A percentile compares a stretch with the other conserved stretches of the same genome.
Evolutionary conservation across 2,113 vertebrate genomes (phyloP).

Genomic region (Micronisus gabar): DNA sequence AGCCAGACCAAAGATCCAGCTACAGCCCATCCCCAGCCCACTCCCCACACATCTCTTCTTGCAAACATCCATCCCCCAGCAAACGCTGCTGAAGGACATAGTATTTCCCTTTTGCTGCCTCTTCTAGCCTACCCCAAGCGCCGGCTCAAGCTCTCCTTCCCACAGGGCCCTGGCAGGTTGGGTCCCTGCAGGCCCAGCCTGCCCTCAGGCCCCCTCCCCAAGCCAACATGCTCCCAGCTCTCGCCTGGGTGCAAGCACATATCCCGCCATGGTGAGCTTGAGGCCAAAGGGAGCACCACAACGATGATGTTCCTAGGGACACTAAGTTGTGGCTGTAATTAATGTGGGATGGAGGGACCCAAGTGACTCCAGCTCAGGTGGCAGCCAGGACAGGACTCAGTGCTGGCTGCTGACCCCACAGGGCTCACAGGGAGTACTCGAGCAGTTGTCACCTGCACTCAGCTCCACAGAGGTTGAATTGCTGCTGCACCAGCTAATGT

Average conservation of each 20-base stretch:
- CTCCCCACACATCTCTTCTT: fast-evolving
- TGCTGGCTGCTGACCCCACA: fast-evolving
- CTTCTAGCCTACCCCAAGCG: neutral
- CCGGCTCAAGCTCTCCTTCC: neutral
- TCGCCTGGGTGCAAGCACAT: fast-evolving
- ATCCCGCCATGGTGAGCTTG: fast-evolving
- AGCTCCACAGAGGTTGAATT: neutral
- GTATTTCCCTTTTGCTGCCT: neutral
- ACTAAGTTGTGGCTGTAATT: neutral
- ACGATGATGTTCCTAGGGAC: neutral
- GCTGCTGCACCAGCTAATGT: neutral
- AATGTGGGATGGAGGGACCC: neutral
- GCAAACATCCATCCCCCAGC: neutral
- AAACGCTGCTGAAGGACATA: neutral
- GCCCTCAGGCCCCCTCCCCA: fast-evolving
- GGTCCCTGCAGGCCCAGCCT: neutral
- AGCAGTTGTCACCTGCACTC: fast-evolving
- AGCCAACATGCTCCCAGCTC: neutral
- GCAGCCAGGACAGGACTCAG: neutral
- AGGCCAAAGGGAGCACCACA: neutral
- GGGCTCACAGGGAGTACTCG: fast-evolving
- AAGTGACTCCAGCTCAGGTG: neutral
- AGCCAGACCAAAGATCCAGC: neutral
- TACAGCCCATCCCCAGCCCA: neutral
- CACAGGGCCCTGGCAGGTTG: neutral